A percentile compares a stretch with the other conserved stretches of the same genome.
These are phyloP conservation scores for Sebastes cheni DNA, from an alignment of 2,797 vertebrate genomes.

Conservation along the genomic window DNA sequence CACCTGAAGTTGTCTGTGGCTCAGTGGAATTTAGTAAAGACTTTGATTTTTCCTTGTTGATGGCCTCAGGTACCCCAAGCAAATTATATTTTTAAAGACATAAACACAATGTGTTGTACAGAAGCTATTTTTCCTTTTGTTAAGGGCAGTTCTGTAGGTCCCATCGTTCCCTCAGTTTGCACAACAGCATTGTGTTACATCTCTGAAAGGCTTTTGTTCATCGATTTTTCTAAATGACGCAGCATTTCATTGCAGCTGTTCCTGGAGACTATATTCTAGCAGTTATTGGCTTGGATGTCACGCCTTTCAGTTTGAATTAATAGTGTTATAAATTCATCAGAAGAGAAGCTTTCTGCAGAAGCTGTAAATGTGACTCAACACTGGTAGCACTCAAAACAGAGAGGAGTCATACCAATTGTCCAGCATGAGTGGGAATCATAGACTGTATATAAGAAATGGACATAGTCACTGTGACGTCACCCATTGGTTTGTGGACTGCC, in stretches of 20 bases:
- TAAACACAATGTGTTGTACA: background rate
- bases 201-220: conserved; percentile 51
- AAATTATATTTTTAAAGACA: background rate
- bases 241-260: conserved; percentile 65
- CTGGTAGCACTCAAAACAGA: background rate
- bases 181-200: conserved; percentile 32
- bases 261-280: conserved; percentile 44
- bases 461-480: background rate
- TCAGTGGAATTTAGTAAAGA: background rate
- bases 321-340: conserved; percentile 48
- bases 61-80: background rate
- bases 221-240: conserved; percentile 71
- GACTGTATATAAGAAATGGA: background rate
- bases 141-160: background rate
- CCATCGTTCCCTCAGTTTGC: conserved; percentile 47
- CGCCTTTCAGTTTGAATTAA: conserved; percentile 55
- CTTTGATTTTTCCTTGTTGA: background rate
- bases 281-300: conserved; percentile 55
- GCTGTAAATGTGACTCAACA: background rate
- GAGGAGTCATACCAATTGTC: background rate
- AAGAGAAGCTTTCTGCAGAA: conserved; percentile 1
- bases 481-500: background rate
- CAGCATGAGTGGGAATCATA: background rate
- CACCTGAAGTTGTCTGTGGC: background rate
- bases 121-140: background rate